Evolutionary conservation across 2,797 vertebrate species (phyloP), one percentile per base, ranked within the genome.

Genomic region (Chaunax sp.): DNA sequence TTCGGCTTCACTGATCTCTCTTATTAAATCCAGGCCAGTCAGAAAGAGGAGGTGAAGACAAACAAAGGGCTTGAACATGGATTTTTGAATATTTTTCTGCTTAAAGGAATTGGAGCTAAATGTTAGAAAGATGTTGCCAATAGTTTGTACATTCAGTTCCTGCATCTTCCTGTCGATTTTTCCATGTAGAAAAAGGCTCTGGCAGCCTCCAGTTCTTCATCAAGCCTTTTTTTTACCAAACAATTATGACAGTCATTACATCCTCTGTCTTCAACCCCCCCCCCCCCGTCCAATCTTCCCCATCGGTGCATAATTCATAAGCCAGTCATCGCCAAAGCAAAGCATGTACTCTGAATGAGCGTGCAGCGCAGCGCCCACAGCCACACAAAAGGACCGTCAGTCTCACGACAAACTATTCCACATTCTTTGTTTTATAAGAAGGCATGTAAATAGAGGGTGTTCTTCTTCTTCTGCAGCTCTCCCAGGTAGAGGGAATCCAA

Each of bases 291-390:
- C 52, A 45, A 50, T 52, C 77, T 75, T 64, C 57, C 58, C 83
- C 78, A 69, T 80, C 80, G 67, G 85, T 85, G 81, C 87, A 87
- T 89, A 82, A 87, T 87, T 90, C 82, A 89, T 82, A 68, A 82
- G 61, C 76, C 77, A 69, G 66, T 79, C 82, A 60, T 74, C 50
- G 60, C 64, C 74, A 68, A 69, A 67, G 75, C 81, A 62, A 74
- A 84, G 78, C 77, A 58, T 88, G 71, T 64, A 52, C 82, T 81
- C 64, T 54, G 55, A 85, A 77, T 38, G 72, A 82, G 80, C 64
- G 54, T 46, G 71, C 72, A 38, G 69, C 10, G 49, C 58, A 30
- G 63, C 69, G 64, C 80, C 77, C 74, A 69, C 79, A 72, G 77
- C 82, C 13, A 41, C 80, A 85, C 86, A 86, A 84, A 86, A 47